These are phyloP conservation scores for Siniperca knerii DNA, from an alignment of 2,113 vertebrate species.

Conservation along the genomic window DNA sequence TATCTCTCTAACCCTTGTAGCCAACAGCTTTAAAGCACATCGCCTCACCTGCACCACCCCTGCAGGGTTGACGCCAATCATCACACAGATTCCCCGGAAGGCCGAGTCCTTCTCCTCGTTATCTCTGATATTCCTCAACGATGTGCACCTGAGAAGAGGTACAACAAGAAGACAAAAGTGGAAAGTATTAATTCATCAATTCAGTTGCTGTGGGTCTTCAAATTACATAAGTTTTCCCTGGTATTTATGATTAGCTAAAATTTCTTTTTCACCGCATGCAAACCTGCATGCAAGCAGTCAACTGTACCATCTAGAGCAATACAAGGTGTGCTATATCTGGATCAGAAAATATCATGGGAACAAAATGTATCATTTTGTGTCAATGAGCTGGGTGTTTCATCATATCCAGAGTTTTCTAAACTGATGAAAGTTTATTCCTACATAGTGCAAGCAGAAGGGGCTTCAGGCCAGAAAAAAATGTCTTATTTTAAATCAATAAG, in stretches of 20 bases:
- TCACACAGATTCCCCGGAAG: constrained; percentile 96
- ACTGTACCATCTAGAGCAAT: background rate
- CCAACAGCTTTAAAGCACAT: background rate
- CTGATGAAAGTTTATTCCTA: background rate
- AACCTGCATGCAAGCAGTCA: background rate
- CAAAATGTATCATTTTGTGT: constrained; percentile 74
- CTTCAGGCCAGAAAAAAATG: background rate
- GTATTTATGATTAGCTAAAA: background rate
- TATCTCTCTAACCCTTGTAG: background rate
- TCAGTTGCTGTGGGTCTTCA: background rate
- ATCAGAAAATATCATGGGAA: constrained; percentile 75
- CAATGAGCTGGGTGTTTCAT: constrained; percentile 82
- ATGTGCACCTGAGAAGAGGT: constrained; percentile 87
- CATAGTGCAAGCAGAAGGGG: background rate
- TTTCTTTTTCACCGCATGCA: background rate
- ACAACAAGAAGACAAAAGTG: background rate
- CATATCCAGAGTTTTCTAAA: constrained; percentile 66
- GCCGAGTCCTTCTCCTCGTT: constrained; percentile 97
- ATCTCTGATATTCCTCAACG: constrained; percentile 93
- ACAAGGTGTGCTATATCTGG: constrained; percentile 43
- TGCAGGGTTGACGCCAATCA: constrained; percentile 95
- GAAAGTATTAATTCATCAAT: accelerated
- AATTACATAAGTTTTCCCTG: background rate
- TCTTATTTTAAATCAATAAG: background rate
- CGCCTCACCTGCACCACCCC: constrained; percentile 92